Evolutionary conservation across 64 coral and sea anemone species (phyloP).

Genomic region (Exaiptasia diaphana): DNA sequence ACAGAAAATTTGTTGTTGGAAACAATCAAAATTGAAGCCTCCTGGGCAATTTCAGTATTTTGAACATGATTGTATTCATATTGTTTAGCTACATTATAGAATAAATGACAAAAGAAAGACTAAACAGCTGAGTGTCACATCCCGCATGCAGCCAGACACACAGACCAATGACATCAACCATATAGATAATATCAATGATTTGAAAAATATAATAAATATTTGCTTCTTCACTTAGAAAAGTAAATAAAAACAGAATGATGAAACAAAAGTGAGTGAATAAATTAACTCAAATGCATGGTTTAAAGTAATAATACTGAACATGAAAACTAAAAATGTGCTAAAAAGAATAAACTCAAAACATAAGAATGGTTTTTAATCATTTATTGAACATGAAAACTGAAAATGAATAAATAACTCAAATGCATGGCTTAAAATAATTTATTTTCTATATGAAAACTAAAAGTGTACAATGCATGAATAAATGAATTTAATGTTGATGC

Average conservation of each 20-base stretch:
- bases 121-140: neutral
- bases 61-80: neutral
- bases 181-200: neutral
- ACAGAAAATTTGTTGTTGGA: too few relatives aligned
- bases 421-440: neutral
- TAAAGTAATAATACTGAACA: neutral
- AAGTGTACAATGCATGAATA: neutral
- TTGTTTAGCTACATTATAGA: neutral
- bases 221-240: neutral
- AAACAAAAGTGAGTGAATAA: neutral
- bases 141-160: neutral
- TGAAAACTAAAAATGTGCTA: neutral
- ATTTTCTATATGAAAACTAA: too few relatives aligned
- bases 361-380: neutral
- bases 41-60: too few relatives aligned
- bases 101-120: neutral
- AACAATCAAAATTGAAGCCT: too few relatives aligned
- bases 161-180: neutral
- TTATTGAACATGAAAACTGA: neutral
- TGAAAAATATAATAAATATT: neutral
- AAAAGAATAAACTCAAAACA: neutral
- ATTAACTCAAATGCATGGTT: neutral
- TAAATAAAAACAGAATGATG: neutral
- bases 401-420: neutral
- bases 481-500: neutral